phyloP scores from a whole-genome alignment of 2,888 invertebrate genomes.

The Adelognathus sp. region DNA sequence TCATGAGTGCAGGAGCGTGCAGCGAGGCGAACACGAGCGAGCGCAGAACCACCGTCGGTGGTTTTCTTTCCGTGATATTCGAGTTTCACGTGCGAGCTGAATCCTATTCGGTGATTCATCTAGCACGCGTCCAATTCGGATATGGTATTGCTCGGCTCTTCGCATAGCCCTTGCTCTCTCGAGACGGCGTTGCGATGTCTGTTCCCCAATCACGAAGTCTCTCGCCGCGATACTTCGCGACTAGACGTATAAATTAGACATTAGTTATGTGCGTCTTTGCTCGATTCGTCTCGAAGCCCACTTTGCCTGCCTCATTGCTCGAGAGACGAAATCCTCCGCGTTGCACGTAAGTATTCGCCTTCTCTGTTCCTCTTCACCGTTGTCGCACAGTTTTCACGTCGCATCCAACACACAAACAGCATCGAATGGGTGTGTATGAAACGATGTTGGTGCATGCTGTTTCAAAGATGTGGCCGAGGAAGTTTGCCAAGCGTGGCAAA shows the following conservation, averaged over 20 bases:
- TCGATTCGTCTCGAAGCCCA: constrained; percentile 42
- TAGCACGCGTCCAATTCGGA: constrained; percentile 51
- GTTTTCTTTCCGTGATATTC: constrained; percentile 42
- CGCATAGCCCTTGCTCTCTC: too few relatives aligned
- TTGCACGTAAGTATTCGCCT: not conserved
- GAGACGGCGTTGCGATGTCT: too few relatives aligned
- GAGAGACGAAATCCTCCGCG: not conserved
- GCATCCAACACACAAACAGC: not conserved
- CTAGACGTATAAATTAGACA: constrained; percentile 59
- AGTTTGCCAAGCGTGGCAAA: constrained; percentile 58
- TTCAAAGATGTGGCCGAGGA: not conserved
- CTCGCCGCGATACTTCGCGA: constrained; percentile 4
- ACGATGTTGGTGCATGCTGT: not conserved
- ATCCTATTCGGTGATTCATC: constrained; percentile 53
- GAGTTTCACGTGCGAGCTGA: constrained; percentile 27
- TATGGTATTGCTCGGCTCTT: constrained; percentile 12
- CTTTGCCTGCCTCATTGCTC: not conserved
- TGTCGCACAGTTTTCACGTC: not conserved
- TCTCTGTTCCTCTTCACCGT: not conserved
- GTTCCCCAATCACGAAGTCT: constrained; percentile 36
- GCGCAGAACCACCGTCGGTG: not conserved
- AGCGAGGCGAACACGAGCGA: not conserved
- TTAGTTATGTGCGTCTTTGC: constrained; percentile 51
- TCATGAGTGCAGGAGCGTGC: constrained; percentile 37
- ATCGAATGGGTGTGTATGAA: not conserved